These are phyloP conservation scores for Leptinotarsa rubiginosa DNA, from an alignment of 2,888 invertebrate genomes.

Conservation along the genomic window DNA sequence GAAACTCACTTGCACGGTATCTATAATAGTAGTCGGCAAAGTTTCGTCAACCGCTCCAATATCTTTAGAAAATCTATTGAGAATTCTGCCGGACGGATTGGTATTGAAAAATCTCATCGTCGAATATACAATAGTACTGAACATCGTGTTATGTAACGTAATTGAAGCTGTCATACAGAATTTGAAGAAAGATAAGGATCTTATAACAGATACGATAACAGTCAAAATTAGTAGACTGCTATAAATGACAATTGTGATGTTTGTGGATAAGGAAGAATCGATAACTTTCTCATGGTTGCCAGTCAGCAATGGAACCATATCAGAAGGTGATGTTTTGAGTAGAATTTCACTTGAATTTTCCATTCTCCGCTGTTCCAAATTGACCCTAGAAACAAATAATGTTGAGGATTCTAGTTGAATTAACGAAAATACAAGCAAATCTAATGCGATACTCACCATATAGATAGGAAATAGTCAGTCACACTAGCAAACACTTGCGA, in stretches of 20 bases:
- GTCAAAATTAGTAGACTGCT: slow-evolving; percentile 53
- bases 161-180: slow-evolving; percentile 68
- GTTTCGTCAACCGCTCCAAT: slow-evolving; percentile 70
- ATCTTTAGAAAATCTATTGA: slow-evolving; percentile 79
- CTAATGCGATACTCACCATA: slow-evolving; percentile 70
- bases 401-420: slow-evolving; percentile 68
- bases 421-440: not conserved
- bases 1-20: slow-evolving; percentile 59
- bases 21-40: slow-evolving; percentile 66
- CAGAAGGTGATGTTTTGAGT: slow-evolving; percentile 1
- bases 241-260: slow-evolving; percentile 62
- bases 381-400: slow-evolving; percentile 69
- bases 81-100: slow-evolving; percentile 72
- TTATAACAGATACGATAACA: slow-evolving; percentile 62
- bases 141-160: slow-evolving; percentile 68
- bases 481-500: slow-evolving; percentile 80
- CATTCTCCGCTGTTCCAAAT: slow-evolving; percentile 65
- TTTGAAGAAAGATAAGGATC: slow-evolving; percentile 67
- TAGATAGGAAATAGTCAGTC: slow-evolving; percentile 83
- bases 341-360: slow-evolving; percentile 65
- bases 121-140: slow-evolving; percentile 69
- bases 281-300: not conserved
- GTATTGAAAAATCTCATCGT: slow-evolving; percentile 76
- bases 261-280: not conserved
- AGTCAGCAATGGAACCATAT: not conserved